These are phyloP conservation scores for Loriculus beryllinus DNA, from an alignment of 2,797 vertebrate genomes.

Conservation along the genomic window DNA sequence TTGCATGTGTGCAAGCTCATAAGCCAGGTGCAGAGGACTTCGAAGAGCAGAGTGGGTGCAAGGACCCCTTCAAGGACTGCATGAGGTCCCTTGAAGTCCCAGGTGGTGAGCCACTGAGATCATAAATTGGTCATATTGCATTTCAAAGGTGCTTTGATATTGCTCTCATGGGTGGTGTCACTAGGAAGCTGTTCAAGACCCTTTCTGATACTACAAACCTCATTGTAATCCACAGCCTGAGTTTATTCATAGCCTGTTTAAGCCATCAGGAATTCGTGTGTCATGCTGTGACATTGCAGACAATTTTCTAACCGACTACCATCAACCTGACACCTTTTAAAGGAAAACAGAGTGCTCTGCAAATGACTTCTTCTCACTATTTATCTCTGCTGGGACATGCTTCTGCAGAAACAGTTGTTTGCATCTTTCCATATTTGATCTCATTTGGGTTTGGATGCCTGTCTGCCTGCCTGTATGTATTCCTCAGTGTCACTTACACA, in stretches of 20 bases:
- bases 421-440: not conserved
- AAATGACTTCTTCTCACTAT: not conserved
- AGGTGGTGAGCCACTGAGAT: not conserved
- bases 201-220: not conserved
- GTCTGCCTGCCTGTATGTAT: not conserved
- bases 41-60: not conserved
- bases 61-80: fast-evolving
- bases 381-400: not conserved
- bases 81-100: fast-evolving
- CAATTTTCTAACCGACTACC: not conserved
- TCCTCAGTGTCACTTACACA: not conserved
- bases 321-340: not conserved
- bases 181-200: not conserved
- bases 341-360: not conserved
- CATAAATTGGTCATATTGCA: not conserved
- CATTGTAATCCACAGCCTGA: not conserved
- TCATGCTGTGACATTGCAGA: not conserved
- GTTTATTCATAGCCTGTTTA: not conserved
- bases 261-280: not conserved
- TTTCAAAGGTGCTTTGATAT: not conserved
- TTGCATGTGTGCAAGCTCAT: not conserved
- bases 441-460: not conserved
- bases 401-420: not conserved
- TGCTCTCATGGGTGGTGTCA: not conserved
- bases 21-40: not conserved